These are phyloP conservation scores for Drosophila pseudoobscura DNA, from an alignment of 1,140 invertebrate genomes.

Conservation along the genomic window DNA sequence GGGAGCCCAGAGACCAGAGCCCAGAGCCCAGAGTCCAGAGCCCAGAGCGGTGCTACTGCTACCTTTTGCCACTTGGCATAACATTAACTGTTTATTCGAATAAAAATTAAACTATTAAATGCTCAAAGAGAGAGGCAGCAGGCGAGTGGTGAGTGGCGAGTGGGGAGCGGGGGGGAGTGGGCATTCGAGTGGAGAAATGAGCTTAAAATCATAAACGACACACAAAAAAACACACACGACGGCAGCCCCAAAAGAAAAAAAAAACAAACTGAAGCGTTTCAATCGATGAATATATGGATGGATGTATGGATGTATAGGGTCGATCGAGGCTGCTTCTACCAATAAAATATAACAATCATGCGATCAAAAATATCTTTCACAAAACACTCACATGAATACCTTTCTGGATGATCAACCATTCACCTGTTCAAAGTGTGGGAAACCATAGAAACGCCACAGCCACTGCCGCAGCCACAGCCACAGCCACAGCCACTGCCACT, in stretches of 20 bases:
- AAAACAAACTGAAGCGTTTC: slow-evolving; percentile 68
- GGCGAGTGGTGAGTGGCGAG: background rate
- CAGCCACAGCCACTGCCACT: too few species aligned
- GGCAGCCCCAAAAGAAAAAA: slow-evolving; percentile 18
- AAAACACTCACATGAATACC: slow-evolving; percentile 35
- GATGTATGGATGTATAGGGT: background rate
- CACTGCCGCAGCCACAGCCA: too few species aligned
- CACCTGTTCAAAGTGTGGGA: slow-evolving; percentile 82
- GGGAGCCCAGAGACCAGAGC: background rate
- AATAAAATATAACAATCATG: slow-evolving; percentile 82
- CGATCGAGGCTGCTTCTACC: slow-evolving; percentile 46
- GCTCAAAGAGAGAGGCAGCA: slow-evolving; percentile 4
- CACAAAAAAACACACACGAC: slow-evolving; percentile 71
- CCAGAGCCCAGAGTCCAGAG: background rate
- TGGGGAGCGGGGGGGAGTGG: background rate
- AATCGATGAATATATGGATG: slow-evolving; percentile 25
- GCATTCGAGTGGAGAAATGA: slow-evolving; percentile 45
- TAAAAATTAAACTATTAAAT: slow-evolving; percentile 81
- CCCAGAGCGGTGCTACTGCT: slow-evolving; percentile 10
- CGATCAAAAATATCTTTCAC: slow-evolving; percentile 77
- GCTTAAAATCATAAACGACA: slow-evolving; percentile 75
- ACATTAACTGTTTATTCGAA: slow-evolving; percentile 79
- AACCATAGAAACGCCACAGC: slow-evolving; percentile 63
- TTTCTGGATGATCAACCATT: slow-evolving; percentile 55
- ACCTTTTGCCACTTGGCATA: slow-evolving; percentile 74